Evolutionary conservation across 2,797 vertebrate genomes (phyloP).

Genomic region (Paramormyrops hopkinsi): DNA sequence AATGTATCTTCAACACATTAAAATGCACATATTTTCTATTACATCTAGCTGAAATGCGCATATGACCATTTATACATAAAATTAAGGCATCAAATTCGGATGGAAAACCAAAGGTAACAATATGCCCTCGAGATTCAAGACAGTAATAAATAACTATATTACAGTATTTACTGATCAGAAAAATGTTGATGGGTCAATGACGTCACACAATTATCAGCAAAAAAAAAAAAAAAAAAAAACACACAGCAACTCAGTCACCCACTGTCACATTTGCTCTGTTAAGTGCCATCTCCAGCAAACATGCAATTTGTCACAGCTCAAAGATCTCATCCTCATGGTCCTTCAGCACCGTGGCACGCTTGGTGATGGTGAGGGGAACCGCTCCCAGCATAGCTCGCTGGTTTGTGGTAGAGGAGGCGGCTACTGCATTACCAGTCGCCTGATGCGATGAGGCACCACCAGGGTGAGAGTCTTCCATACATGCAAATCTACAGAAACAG

Average conservation of each 20-base stretch:
- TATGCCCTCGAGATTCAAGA: neutral
- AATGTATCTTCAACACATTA: neutral
- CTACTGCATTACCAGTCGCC: constrained; percentile 41
- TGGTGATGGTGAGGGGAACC: constrained; percentile 69
- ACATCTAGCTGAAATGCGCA: neutral
- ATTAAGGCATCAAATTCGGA: neutral
- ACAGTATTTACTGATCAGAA: neutral
- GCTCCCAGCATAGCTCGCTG: constrained; percentile 56
- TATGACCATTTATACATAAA: neutral
- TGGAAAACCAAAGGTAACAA: neutral
- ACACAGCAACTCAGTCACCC: neutral
- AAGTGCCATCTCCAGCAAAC: neutral
- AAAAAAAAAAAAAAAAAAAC: neutral
- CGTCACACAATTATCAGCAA: neutral
- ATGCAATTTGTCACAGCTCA: constrained; percentile 63
- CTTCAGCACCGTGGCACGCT: constrained; percentile 59
- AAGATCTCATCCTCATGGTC: constrained; percentile 85
- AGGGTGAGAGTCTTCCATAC: constrained; percentile 43
- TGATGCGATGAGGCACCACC: constrained; percentile 31
- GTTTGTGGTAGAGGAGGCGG: constrained; percentile 37
- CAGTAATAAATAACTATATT: neutral
- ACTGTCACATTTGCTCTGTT: neutral
- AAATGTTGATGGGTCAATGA: neutral
- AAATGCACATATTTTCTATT: neutral
- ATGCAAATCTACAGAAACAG: constrained; percentile 45